A percentile compares a stretch with the other conserved stretches of the same genome.
phyloP scores from a whole-genome alignment of 2,888 invertebrate species.

The Calliscelio sp. region DNA sequence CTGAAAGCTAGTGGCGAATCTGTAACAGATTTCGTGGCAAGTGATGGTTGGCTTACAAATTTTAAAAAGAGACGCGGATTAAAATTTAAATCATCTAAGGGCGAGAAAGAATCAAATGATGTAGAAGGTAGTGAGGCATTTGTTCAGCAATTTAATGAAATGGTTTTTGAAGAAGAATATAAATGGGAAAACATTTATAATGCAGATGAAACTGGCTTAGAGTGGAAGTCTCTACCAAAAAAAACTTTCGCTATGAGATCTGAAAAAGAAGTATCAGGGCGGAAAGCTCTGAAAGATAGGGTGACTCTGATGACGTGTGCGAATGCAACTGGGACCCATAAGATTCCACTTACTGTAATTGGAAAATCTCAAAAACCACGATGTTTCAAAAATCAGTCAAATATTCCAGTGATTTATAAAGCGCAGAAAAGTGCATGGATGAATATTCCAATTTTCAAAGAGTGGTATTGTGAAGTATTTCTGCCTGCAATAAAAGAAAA shows the following conservation, averaged over 20 bases:
- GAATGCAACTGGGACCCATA: slow-evolving; percentile 73
- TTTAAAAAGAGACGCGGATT: slow-evolving; percentile 60
- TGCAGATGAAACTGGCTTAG: slow-evolving; percentile 75
- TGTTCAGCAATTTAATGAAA: slow-evolving; percentile 23
- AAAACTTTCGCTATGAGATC: slow-evolving; percentile 67
- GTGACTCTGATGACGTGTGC: slow-evolving; percentile 75
- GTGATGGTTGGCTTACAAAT: slow-evolving; percentile 56
- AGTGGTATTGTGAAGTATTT: slow-evolving; percentile 74
- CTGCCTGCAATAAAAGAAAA: slow-evolving; percentile 69
- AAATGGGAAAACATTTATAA: slow-evolving; percentile 74
- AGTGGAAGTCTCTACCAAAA: slow-evolving; percentile 74
- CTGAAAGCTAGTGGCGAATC: slow-evolving; percentile 11
- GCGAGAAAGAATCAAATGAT: slow-evolving; percentile 58
- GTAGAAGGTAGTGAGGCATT: slow-evolving; percentile 50
- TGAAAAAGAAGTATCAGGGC: slow-evolving; percentile 75
- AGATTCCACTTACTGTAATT: slow-evolving; percentile 74
- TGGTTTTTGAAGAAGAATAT: slow-evolving; percentile 42
- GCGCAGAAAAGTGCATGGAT: slow-evolving; percentile 77
- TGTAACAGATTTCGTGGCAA: slow-evolving; percentile 47
- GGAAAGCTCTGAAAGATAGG: slow-evolving; percentile 75
- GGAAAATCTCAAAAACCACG: slow-evolving; percentile 78
- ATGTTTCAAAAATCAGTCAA: slow-evolving; percentile 75
- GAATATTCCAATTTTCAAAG: slow-evolving; percentile 69
- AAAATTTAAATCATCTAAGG: slow-evolving; percentile 4
- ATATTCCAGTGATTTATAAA: slow-evolving; percentile 72